Base-by-base conservation (phyloP, 2,888 invertebrate species). In the Acleris sparsana region DNA sequence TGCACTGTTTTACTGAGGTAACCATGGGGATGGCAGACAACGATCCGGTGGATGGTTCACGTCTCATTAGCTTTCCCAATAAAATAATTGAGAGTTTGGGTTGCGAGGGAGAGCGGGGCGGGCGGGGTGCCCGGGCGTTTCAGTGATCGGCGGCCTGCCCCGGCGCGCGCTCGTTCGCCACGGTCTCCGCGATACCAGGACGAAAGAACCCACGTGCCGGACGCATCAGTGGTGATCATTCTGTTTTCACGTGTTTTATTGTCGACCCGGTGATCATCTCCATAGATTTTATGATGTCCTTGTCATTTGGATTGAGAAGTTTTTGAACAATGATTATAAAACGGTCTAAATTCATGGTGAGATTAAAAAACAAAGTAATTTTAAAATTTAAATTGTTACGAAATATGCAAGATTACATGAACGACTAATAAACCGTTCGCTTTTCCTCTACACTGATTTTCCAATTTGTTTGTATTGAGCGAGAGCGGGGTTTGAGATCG, bases 21-120 rank as follows among this genome's bases (percentile, higher is more conserved):
- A 74, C 75, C 79, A 80, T 79, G 78, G 80, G 74, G 78, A 78
- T 80, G 81, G 78, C 78, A 79, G 82, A 80, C 81, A 80, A 73
- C 77, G 80, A 77, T 78, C 78, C 77, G 76, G 75, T 79, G 79
- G 84, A 85, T 85, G 79, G 82, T 82, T 86, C 81, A 83, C 89
- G 88, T 86, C 90, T 91, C 91, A 92, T 92, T 91, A 92, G 88
- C 87, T 90, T 88, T 84, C 81, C 87, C 89, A 88, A 92, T 92
- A 91, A 92, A 91, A 91, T 92, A 91, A 92, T 91, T 89, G 91
- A 85, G 91, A 89, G 88, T 87, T 88, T 87, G 80, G 83, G 84
- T 78, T 78, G 83, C 80, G 84, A 83, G 78, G 83, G 79, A 83
- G 83, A 78, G 68, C 74, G 69, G 74, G 78, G 74, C 75, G 71